Evolutionary conservation across 2,113 vertebrate genomes (phyloP).

Genomic region (Girardinichthys multiradiatus): DNA sequence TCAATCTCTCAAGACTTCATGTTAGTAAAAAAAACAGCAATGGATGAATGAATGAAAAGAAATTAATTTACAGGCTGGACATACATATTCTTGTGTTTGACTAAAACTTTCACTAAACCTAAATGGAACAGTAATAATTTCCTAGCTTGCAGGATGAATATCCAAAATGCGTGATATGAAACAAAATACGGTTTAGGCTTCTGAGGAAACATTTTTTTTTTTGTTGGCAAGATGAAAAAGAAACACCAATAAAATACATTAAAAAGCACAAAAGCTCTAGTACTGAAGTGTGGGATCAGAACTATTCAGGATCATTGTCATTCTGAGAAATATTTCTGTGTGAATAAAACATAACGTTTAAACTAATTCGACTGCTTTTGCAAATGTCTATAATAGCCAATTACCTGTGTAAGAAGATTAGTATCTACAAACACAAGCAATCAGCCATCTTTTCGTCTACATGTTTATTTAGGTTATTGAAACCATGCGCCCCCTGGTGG

Average conservation of each 20-base stretch:
- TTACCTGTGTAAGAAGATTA: background rate
- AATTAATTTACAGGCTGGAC: background rate
- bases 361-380: background rate
- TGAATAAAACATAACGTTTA: background rate
- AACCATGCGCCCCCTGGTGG: constrained; percentile 47
- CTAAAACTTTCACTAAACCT: background rate
- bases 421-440: background rate
- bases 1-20: too few relatives aligned
- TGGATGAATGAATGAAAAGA: background rate
- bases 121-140: background rate
- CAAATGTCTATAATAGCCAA: background rate
- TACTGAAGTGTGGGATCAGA: background rate
- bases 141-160: background rate
- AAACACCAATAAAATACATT: background rate
- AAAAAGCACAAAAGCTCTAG: background rate
- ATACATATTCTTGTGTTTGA: background rate
- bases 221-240: background rate
- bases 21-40: background rate
- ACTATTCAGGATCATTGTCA: background rate
- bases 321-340: background rate
- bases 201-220: background rate
- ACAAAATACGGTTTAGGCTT: background rate
- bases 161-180: background rate
- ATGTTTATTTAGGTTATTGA: rapidly evolving
- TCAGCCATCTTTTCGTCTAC: rapidly evolving